These are phyloP conservation scores for Hylyphantes graminicola DNA, from an alignment of 1,140 invertebrate genomes.

Conservation along the genomic window DNA sequence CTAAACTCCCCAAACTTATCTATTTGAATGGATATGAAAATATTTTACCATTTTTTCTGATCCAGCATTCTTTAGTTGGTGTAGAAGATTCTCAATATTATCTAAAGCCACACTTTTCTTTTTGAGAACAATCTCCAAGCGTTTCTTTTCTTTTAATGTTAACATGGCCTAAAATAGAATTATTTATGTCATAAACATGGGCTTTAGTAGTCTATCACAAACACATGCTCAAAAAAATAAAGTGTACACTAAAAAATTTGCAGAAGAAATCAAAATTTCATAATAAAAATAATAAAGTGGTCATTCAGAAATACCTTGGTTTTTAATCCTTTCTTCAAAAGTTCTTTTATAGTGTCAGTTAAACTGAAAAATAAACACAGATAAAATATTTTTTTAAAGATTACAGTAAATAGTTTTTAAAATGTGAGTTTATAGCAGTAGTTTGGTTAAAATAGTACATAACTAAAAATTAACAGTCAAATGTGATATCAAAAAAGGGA, in stretches of 20 bases:
- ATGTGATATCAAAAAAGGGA: too few relatives aligned
- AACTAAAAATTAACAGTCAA: too few relatives aligned
- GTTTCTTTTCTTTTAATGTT: slow-evolving; percentile 35
- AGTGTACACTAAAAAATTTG: too few relatives aligned
- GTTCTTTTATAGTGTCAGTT: background rate
- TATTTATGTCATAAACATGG: background rate
- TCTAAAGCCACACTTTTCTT: slow-evolving; percentile 36
- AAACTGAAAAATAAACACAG: slow-evolving; percentile 1
- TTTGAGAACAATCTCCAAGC: background rate
- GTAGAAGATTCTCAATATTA: slow-evolving; percentile 44
- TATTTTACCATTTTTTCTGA: slow-evolving; percentile 43
- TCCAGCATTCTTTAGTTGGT: slow-evolving; percentile 36
- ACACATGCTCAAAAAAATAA: background rate
- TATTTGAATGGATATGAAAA: background rate
- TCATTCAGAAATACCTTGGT: slow-evolving; percentile 17
- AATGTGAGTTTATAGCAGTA: too few relatives aligned
- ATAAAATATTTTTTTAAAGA: too few relatives aligned
- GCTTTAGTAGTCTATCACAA: background rate
- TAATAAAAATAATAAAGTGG: too few relatives aligned
- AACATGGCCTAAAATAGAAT: slow-evolving; percentile 28
- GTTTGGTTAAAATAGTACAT: too few relatives aligned
- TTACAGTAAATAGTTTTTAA: too few relatives aligned
- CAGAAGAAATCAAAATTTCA: too few relatives aligned
- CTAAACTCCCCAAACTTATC: too few relatives aligned
- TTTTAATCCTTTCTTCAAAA: slow-evolving; percentile 20